Evolutionary conservation across 2,888 invertebrate species (phyloP), one percentile per base, ranked within the genome.

Genomic region (Ornithoptera priamus): DNA sequence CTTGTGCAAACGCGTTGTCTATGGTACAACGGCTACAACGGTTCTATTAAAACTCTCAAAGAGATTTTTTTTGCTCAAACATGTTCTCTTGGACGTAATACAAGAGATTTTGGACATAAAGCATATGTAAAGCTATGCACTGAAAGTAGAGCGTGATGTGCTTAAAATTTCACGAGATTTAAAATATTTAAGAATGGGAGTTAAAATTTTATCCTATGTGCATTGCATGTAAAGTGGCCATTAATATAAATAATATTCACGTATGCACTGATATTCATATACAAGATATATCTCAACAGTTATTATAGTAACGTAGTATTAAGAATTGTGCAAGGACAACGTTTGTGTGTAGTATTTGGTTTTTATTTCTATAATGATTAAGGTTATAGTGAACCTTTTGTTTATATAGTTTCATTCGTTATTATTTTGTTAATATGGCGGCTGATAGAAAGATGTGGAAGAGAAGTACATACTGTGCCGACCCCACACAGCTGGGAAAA

Each of bases 41-140:
- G 59, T 39, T 60, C 50, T 63, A 64, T 64, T 64, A 63, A 68
- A 68, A 59, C 68, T 36, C 63, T 68, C 68, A 68, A 68, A 64
- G 68, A 64, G 53, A 63, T 56, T 69, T 60, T 50, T 50, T 62
- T 68, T 62, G 30, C 62, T 46, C 36, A 64, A 60, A 64, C 53
- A 39, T 65, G 60, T 69, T 64, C 56, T 60, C 58, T 59, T 22
- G 50, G 17, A 58, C 56, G 36, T 65, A 53, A 30, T 20, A 62
- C 30, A 68, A 68, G 24, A 63, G 46, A 30, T 68, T 68, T 67
- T 62, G 62, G 66, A 36, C 53, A 53, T 46, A 57, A 58, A 58
- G 46, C 57, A 58, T 58, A 62, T 57, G 62, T 68, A 30, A 68
- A 68, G 62, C 20, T 63, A 63, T 58, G 46, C 22, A 68, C 57